Base-by-base conservation (phyloP, 2,113 vertebrate species). In the Lagopus muta region DNA sequence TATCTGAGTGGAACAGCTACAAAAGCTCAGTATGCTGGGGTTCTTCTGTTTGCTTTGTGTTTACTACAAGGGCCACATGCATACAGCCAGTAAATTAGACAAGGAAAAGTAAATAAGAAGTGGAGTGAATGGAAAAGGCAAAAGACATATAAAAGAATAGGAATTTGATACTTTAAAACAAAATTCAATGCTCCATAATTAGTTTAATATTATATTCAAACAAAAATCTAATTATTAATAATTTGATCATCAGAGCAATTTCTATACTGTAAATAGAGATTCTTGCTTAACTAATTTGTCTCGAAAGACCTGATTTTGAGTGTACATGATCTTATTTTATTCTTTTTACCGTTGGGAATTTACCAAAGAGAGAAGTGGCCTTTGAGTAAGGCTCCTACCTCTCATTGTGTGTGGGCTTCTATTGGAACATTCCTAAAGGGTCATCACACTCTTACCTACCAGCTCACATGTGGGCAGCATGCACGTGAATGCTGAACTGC, bases 391-490 rank as follows among this genome's bases (percentile, higher is more conserved):
- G 34, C 6, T 61, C 8, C 38, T 60, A 22, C 9, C 32, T 52
- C 45, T 62, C 0, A 0, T 48, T 58, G 19, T 8, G 1, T 48
- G 15, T 22, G 18, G 11, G 13, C 10, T 18, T 43, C 62, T 82
- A 17, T 20, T 58, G 47, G 60, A 66, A 66, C 5, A 4, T 58
- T 38, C 77, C 36, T 73, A 70, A 57, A 52, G 36, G 13, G 10
- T n/a, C 10, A 6, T 19, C 17, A 3, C 3, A 8, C 19, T 54
- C 42, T 60, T 45, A 27, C 42, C 6, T 61, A 12, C 32, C 42
- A 52, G 34, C 50, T 60, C 48, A 24, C 13, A 6, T 40, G 4
- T 67, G 13, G 32, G 17, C 34, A 55, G 27, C 22, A 22, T 4
- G 20, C 0, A 0, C 14, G 17, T 6, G 36, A 61, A 66, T 38